A percentile compares a stretch with the other conserved stretches of the same genome.
phyloP scores from a whole-genome alignment of 2,113 vertebrate species.

The Dromas ardeola region DNA sequence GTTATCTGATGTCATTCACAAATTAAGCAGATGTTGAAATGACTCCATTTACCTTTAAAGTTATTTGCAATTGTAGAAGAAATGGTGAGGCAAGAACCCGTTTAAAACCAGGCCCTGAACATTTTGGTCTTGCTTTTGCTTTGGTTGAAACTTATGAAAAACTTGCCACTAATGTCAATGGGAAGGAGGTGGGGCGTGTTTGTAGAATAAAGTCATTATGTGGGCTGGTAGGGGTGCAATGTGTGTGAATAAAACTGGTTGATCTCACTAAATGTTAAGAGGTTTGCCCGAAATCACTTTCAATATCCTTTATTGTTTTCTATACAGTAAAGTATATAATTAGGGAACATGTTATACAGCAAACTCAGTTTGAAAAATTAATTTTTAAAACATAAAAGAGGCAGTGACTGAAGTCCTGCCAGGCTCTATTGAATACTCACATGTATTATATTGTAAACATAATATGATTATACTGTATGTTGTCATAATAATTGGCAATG shows the following conservation, averaged over 20 bases:
- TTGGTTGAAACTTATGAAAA: background rate
- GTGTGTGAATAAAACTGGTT: conserved; percentile 18
- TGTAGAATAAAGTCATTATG: background rate
- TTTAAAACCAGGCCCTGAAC: background rate
- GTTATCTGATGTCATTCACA: background rate
- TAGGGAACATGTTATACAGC: background rate
- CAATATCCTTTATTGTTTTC: conserved; percentile 19
- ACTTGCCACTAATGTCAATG: background rate
- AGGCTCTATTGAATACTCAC: background rate
- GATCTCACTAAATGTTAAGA: conserved; percentile 8
- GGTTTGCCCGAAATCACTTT: conserved; percentile 12
- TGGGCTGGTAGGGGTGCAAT: background rate
- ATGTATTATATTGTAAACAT: conserved; percentile 29
- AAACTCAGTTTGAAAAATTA: conserved; percentile 17
- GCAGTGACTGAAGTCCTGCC: conserved; percentile 65
- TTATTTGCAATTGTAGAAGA: background rate
- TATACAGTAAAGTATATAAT: conserved; percentile 15
- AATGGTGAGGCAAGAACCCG: background rate
- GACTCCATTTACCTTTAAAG: background rate
- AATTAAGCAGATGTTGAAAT: conserved; percentile 4
- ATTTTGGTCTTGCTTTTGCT: background rate
- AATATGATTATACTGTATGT: conserved; percentile 28
- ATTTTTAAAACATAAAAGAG: conserved; percentile 27
- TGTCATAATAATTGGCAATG: conserved; percentile 61
- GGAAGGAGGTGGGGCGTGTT: background rate